Base-by-base conservation (phyloP, 2,113 vertebrate species). In the Emydura subglobosa region DNA sequence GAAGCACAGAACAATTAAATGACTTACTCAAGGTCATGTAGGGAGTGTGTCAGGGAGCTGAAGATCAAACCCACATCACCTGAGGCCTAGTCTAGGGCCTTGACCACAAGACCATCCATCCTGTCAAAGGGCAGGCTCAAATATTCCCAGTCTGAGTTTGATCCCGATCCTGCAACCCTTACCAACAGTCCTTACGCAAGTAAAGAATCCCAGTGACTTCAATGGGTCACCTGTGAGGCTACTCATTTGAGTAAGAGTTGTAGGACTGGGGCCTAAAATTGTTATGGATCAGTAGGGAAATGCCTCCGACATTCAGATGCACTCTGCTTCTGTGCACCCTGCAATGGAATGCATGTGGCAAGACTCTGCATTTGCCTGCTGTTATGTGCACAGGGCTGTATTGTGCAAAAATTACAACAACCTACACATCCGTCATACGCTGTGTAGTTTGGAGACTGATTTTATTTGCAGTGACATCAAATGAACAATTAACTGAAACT, bases 341-440 rank as follows among this genome's bases (percentile, higher is more conserved):
- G 34, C 42, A 25, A 19, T 76, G 39, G 72, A 74, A 74, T 42
- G 17, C 42, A 24, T 2, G 5, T 13, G 42, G 72, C 39, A 76
- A 1, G 59, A 16, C 89, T 13, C 74, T 39, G 78, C 0, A 0
- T 11, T 47, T 10, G 3, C 50, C 0, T 1, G 12, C 21, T 44
- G 74, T 0, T 2, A 29, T 79, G 27, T 31, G 6, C 11, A 1
- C 0, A 0, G 51, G 50, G 34, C 34, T 0, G 13, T 51, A 29
- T 44, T 22, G 10, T 76, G 42, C 21, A 76, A 44, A 76, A 76
- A 44, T 44, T 22, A 42, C 21, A 4, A 11, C 72, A 72, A 16
- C 65, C n/a, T 39, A 34, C 31, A 34, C 65, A 13, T 22, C 42
- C 21, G 2, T 76, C 10, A 13, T 4, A 42, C 34, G 19, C 61